These are phyloP conservation scores for Poecilus cupreus DNA, from an alignment of 2,888 invertebrate genomes.

Conservation along the genomic window DNA sequence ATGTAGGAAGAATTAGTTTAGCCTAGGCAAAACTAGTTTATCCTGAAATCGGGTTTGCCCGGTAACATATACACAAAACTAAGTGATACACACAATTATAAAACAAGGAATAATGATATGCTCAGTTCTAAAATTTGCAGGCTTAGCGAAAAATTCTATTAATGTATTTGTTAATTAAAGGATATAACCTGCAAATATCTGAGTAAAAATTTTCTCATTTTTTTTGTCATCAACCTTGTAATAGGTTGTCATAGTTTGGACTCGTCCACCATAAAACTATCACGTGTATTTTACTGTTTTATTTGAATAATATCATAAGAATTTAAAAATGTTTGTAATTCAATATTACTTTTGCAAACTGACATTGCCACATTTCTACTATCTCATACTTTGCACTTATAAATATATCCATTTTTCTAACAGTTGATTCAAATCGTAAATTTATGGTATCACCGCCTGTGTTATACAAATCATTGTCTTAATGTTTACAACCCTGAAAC, in stretches of 20 bases:
- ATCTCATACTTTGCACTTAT: neutral
- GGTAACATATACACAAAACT: too few species aligned
- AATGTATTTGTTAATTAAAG: constrained; percentile 18
- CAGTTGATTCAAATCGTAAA: neutral
- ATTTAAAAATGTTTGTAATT: neutral
- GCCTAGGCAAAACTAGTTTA: too few species aligned
- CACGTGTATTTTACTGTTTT: neutral
- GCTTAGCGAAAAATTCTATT: too few species aligned
- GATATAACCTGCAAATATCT: constrained; percentile 23
- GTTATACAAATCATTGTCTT: neutral
- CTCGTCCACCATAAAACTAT: constrained; percentile 12
- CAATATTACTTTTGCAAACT: neutral
- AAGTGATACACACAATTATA: too few species aligned
- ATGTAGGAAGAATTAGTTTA: too few species aligned
- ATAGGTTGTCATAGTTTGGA: neutral
- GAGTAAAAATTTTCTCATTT: constrained; percentile 11
- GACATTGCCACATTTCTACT: constrained; percentile 1
- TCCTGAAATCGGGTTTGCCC: too few species aligned
- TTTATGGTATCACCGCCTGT: neutral
- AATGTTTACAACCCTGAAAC: neutral
- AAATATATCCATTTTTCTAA: constrained; percentile 11
- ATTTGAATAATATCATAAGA: neutral
- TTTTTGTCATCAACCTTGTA: neutral
- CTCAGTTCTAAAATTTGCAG: too few species aligned
- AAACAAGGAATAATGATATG: too few species aligned